Percentiles rank a stretch among this genome's conserved stretches.
These are phyloP conservation scores for Dendrolimus houi DNA, from an alignment of 2,888 invertebrate genomes.

Conservation along the genomic window DNA sequence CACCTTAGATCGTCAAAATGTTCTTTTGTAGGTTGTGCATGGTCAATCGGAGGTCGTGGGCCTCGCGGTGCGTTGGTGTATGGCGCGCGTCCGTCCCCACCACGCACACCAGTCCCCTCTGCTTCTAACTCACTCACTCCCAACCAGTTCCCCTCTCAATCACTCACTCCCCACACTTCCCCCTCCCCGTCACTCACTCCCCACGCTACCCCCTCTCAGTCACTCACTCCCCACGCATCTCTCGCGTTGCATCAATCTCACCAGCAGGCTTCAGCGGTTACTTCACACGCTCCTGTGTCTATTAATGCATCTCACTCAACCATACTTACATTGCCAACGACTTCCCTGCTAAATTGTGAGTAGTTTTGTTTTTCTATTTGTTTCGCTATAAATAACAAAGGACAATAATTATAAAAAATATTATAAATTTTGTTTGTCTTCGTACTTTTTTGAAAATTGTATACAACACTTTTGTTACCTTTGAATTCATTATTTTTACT, in stretches of 20 bases:
- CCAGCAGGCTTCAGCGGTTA: constrained; percentile 8
- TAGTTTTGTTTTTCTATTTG: constrained; percentile 4
- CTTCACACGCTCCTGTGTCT: constrained; percentile 11
- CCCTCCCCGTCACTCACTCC: neutral
- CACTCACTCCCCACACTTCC: constrained; percentile 9
- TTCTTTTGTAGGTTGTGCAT: constrained; percentile 21
- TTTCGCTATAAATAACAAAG: no score
- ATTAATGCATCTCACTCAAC: constrained; percentile 30
- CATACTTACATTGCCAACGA: constrained; percentile 40
- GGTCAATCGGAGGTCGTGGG: constrained; percentile 35
- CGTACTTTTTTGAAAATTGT: no score
- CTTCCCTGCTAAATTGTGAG: constrained; percentile 53
- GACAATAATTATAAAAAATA: neutral
- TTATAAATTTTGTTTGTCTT: neutral
- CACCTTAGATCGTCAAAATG: no score
- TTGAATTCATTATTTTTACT: no score
- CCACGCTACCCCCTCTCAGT: neutral
- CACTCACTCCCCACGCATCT: neutral
- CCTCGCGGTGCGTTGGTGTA: constrained; percentile 53
- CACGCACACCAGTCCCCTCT: constrained; percentile 19
- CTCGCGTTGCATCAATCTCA: neutral
- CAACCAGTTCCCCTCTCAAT: constrained; percentile 12
- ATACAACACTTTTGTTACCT: no score
- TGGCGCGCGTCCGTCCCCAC: constrained; percentile 31
- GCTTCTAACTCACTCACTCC: constrained; percentile 13